A percentile compares a stretch with the other conserved stretches of the same genome.
Conservation (phyloP, 1,140 invertebrate species). For the Anoplolepis gracilipes region DNA sequence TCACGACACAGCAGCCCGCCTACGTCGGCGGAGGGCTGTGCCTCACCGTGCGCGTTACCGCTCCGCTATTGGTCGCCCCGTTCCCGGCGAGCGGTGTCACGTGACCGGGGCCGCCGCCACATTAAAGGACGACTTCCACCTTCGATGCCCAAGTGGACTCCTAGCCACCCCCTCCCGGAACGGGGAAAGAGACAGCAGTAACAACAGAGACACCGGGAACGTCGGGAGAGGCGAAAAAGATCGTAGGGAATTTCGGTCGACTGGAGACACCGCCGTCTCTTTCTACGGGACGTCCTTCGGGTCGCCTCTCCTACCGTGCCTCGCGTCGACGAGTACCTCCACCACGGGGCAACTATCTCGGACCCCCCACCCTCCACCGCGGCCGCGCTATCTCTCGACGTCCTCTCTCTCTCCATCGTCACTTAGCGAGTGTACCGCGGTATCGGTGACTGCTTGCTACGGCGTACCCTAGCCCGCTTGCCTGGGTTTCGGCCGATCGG, state of each 20-base stretch:
- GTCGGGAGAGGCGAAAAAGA: conserved; percentile 78
- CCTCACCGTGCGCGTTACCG: conserved; percentile 80
- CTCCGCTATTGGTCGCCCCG: conserved; percentile 78
- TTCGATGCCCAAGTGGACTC: conserved; percentile 49
- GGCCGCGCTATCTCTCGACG: conserved; percentile 66
- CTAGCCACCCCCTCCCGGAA: conserved; percentile 62
- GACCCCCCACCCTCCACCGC: conserved; percentile 69
- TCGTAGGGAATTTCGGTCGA: conserved; percentile 71
- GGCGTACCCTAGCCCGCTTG: conserved; percentile 61
- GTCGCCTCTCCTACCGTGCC: conserved; percentile 43
- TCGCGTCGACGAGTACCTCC: conserved; percentile 62
- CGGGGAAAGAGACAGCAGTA: conserved; percentile 80
- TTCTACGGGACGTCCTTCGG: conserved; percentile 60
- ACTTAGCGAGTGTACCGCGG: conserved; percentile 67
- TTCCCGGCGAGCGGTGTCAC: conserved; percentile 73
- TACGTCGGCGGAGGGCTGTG: conserved; percentile 82
- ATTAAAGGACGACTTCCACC: conserved; percentile 48
- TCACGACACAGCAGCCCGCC: conserved; percentile 80
- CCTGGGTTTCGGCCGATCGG: conserved; percentile 75
- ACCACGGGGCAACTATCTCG: conserved; percentile 53
- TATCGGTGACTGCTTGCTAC: conserved; percentile 61
- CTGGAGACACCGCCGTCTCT: conserved; percentile 64
- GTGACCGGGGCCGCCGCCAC: conserved; percentile 73
- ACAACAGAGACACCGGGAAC: conserved; percentile 82
- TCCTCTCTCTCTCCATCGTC: conserved; percentile 69